Base-by-base conservation (phyloP, 30 jellyfish, hydroid and myxozoan species). In the Pelagia noctiluca region DNA sequence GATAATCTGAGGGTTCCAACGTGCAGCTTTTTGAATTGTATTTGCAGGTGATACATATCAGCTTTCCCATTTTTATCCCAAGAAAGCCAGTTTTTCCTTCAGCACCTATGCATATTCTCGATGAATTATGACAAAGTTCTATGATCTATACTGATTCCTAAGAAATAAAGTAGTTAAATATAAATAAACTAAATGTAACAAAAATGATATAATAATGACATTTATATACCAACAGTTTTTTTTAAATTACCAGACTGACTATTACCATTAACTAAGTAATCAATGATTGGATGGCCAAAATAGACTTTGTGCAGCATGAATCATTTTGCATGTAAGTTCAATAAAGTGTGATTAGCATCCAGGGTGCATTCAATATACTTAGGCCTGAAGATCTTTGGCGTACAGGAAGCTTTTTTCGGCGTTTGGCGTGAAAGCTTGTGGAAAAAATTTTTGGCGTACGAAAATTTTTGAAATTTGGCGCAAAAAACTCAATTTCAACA, bases 261-360 rank as follows among this genome's bases (percentile, higher is more conserved):
- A 42, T 42, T 42, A 42, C 16, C 57, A 42, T 42, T 42, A 42
- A 42, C 57, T 42, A 42, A 42, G 57, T 42, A 42, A 42, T 42
- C 57, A 42, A 42, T 16, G 16, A 42, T 42, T 42, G 57, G 57
- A 42, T 42, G 57, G 57, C 57, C 57, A 42, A 42, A 42, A 42
- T 42, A 42, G 57, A 42, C 57, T 42, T 42, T 42, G 57, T 42
- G 57, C 57, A 42, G 57, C 57, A 42, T 42, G 57, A 42, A 42
- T 42, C 57, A 42, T 42, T 42, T 42, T 42, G 57, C 57, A 42
- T 16, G 12, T 42, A 16, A 42, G 57, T 42, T 42, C 57, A 42
- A n/a, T 42, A 16, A 42, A 42, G 57, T 42, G 57, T 42, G 57
- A 42, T 42, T 16, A 42, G 57, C 57, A 5, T 42, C 8, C 57